Evolutionary conservation across 2,888 invertebrate species (phyloP).

Genomic region (Meteorus colon): DNA sequence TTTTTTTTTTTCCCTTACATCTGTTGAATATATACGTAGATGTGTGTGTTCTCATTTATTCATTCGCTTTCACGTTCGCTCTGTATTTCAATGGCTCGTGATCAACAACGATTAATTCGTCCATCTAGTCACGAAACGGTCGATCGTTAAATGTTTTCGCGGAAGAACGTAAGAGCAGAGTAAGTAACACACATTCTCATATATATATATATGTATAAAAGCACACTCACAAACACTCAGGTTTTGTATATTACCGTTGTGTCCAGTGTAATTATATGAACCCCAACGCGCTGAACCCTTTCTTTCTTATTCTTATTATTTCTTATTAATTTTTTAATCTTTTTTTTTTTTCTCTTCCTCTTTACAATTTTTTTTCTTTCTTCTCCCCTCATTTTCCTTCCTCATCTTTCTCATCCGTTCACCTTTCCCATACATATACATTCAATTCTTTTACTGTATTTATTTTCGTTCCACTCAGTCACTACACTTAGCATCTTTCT

Average conservation of each 20-base stretch:
- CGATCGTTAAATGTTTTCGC: conserved; percentile 43
- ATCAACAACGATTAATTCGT: conserved; percentile 44
- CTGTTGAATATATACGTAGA: conserved; percentile 7
- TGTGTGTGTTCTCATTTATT: conserved; percentile 35
- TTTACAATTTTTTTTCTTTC: neutral
- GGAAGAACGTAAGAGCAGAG: conserved; percentile 33
- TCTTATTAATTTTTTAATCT: neutral
- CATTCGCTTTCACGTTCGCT: conserved; percentile 27
- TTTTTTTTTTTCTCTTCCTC: conserved; percentile 6
- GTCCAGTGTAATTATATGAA: conserved; percentile 43
- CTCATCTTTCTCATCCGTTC: neutral
- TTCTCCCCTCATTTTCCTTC: neutral
- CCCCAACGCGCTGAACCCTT: conserved; percentile 16
- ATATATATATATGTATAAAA: neutral
- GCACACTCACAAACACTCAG: conserved; percentile 23
- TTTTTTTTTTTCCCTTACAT: neutral
- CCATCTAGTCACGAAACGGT: conserved; percentile 41
- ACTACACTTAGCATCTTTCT: neutral
- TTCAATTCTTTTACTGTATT: neutral
- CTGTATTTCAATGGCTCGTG: conserved; percentile 30
- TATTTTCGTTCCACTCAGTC: neutral
- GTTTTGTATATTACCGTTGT: conserved; percentile 42
- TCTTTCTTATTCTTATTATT: conserved; percentile 7
- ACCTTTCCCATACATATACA: neutral
- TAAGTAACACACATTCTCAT: conserved; percentile 7